Conservation (phyloP, 53 echinoderm and acorn worm species). For the Mesocentrotus franciscanus region DNA sequence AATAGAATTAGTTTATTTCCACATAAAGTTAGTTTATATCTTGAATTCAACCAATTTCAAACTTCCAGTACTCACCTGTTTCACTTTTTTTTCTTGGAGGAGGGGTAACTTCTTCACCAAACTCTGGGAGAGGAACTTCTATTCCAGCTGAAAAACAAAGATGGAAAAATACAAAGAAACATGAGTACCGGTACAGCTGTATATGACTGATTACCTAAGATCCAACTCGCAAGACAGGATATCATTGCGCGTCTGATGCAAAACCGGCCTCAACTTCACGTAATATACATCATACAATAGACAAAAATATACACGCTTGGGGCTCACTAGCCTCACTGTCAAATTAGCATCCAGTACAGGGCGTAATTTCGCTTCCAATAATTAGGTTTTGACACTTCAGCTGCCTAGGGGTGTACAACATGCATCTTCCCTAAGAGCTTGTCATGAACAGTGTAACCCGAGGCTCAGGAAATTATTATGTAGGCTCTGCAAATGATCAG, state of each 20-base stretch:
- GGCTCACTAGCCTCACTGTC: background rate
- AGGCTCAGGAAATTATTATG: background rate
- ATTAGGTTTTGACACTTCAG: slow-evolving; percentile 47
- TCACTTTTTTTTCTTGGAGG: slow-evolving; percentile 2
- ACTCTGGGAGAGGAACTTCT: slow-evolving; percentile 83
- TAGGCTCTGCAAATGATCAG: background rate
- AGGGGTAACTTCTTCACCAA: slow-evolving; percentile 53
- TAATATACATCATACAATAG: background rate
- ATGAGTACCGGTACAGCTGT: too few relatives aligned
- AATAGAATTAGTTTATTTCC: too few relatives aligned
- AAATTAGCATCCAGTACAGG: slow-evolving; percentile 13
- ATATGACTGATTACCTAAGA: background rate
- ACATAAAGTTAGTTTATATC: too few relatives aligned
- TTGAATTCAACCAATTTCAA: too few relatives aligned
- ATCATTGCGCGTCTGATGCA: background rate
- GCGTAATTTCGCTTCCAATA: slow-evolving; percentile 48
- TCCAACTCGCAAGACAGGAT: background rate
- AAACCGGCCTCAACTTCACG: background rate
- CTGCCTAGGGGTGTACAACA: background rate
- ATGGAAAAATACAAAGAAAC: background rate
- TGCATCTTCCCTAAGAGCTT: background rate
- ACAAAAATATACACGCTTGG: background rate
- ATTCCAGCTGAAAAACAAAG: slow-evolving; percentile 58
- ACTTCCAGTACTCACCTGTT: slow-evolving; percentile 15
- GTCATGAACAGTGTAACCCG: background rate